Percentiles rank a stretch among this genome's conserved stretches.
phyloP scores from a whole-genome alignment of 2,888 invertebrate species.

The Metalampra italica region DNA sequence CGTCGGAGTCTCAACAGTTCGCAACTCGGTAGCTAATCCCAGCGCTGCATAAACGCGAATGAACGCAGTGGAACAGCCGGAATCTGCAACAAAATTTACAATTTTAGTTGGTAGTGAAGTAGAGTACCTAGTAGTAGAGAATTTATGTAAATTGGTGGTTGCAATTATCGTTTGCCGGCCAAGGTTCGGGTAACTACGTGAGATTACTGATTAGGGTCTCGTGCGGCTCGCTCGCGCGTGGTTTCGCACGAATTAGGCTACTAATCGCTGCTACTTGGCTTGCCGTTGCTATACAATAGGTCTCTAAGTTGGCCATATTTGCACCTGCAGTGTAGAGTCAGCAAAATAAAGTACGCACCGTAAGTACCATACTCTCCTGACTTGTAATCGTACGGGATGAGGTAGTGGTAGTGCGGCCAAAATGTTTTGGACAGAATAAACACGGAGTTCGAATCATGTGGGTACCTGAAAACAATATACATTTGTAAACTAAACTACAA shows the following conservation, averaged over 20 bases:
- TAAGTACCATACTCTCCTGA: slow-evolving; percentile 90
- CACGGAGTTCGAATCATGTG: slow-evolving; percentile 85
- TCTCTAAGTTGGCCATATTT: too few species aligned
- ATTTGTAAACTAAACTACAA: too few species aligned
- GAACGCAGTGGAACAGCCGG: slow-evolving; percentile 82
- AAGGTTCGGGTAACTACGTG: not conserved
- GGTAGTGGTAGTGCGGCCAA: slow-evolving; percentile 90
- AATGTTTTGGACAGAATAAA: slow-evolving; percentile 86
- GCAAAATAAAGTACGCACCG: slow-evolving; percentile 48
- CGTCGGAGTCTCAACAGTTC: slow-evolving; percentile 80
- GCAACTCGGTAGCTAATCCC: slow-evolving; percentile 81
- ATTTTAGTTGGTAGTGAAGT: too few species aligned
- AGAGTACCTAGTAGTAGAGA: not conserved
- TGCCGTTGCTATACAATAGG: too few species aligned
- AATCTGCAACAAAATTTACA: slow-evolving; percentile 48
- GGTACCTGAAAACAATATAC: slow-evolving; percentile 69
- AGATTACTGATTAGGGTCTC: too few species aligned
- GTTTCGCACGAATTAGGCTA: too few species aligned
- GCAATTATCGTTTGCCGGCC: not conserved
- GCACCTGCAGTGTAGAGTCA: too few species aligned
- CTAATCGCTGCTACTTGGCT: too few species aligned
- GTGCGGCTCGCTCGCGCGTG: too few species aligned
- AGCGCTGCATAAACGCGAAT: slow-evolving; percentile 85
- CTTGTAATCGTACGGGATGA: slow-evolving; percentile 88
- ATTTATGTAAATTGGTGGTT: not conserved